Percentiles rank a stretch among this genome's conserved stretches.
These are phyloP conservation scores for Trichosurus vulpecula DNA, from an alignment of 2,797 vertebrate species.

Conservation along the genomic window DNA sequence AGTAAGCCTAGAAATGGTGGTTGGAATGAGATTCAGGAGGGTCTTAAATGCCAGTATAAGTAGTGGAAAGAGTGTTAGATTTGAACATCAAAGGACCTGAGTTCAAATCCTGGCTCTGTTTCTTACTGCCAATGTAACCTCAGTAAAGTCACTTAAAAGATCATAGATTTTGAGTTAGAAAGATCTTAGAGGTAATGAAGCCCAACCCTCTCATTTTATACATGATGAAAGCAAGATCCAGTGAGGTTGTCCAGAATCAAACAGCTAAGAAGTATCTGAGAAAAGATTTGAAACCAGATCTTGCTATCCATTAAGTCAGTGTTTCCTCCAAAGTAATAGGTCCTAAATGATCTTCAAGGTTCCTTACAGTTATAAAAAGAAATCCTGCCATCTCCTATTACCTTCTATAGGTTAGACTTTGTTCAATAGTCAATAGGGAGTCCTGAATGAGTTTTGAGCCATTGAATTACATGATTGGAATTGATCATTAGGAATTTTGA, in stretches of 20 bases:
- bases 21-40: background rate
- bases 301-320: background rate
- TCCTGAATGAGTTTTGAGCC: background rate
- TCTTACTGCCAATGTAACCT: background rate
- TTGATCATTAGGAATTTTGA: background rate
- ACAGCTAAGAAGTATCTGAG: background rate
- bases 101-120: background rate
- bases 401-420: background rate
- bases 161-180: background rate
- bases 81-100: background rate
- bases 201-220: background rate
- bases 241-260: background rate
- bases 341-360: background rate
- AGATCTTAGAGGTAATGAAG: background rate
- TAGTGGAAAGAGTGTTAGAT: background rate
- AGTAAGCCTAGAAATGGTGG: background rate
- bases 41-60: background rate
- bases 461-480: background rate
- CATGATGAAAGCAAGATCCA: background rate
- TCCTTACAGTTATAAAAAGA: background rate
- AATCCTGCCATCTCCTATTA: background rate
- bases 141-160: background rate
- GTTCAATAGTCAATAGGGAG: background rate
- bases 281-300: background rate
- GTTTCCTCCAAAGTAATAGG: background rate